Evolutionary conservation across 2,888 invertebrate genomes (phyloP).

Genomic region (Hedya salicella): DNA sequence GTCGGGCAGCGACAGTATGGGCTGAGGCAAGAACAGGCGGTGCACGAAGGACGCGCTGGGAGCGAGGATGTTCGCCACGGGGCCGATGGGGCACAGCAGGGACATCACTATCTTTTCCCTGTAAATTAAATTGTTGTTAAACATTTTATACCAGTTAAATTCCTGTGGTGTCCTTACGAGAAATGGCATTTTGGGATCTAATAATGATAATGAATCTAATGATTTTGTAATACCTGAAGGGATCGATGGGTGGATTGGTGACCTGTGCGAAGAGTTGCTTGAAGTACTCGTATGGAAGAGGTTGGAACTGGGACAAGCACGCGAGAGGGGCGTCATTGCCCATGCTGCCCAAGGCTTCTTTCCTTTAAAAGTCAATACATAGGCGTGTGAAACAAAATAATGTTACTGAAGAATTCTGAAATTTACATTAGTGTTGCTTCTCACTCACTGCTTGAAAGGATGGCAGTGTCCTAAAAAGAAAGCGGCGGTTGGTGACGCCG

Average conservation of each 20-base stretch:
- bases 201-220: too few species aligned
- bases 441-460: too few species aligned
- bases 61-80: constrained; percentile 96
- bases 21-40: constrained; percentile 96
- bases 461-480: too few species aligned
- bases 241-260: constrained; percentile 99
- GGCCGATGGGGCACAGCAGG: constrained; percentile 97
- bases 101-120: constrained; percentile 99
- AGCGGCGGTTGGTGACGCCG: too few species aligned
- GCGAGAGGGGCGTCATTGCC: constrained; percentile 99
- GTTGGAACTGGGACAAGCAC: constrained; percentile 97
- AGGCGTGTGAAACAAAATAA: not conserved
- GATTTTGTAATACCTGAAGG: constrained; percentile 95
- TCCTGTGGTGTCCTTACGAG: too few species aligned
- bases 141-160: too few species aligned
- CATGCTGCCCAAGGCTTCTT: constrained; percentile 99
- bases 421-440: too few species aligned
- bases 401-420: too few species aligned
- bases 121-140: constrained; percentile 35
- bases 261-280: constrained; percentile 99
- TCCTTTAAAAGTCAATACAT: constrained; percentile 83
- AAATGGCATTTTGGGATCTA: too few species aligned
- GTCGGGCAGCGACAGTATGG: constrained; percentile 96
- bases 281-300: constrained; percentile 98
- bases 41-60: constrained; percentile 95